phyloP scores from a whole-genome alignment of 2,888 invertebrate genomes.

The Ophion slaviceki region DNA sequence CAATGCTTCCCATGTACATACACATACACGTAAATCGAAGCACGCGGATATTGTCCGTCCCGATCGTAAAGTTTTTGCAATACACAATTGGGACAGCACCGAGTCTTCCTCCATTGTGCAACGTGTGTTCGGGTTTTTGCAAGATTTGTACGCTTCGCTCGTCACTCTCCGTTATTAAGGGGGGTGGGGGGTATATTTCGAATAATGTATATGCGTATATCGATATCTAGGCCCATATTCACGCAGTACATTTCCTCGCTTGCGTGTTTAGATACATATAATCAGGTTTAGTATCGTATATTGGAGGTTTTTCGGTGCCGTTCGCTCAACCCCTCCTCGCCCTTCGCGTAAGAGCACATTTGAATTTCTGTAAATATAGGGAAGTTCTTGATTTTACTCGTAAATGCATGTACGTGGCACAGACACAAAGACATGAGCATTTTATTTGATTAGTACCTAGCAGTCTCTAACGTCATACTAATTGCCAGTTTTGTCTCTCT shows the following conservation, averaged over 20 bases:
- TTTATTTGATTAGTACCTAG: not conserved
- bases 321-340: not conserved
- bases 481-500: no score
- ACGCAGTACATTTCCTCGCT: not conserved
- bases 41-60: not conserved
- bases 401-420: conserved; percentile 7
- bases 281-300: conserved; percentile 2
- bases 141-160: not conserved
- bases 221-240: conserved; percentile 3
- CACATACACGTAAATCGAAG: not conserved
- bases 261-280: not conserved
- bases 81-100: not conserved
- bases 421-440: no score
- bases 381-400: conserved; percentile 14
- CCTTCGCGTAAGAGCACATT: conserved; percentile 24
- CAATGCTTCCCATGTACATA: not conserved
- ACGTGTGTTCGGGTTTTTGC: conserved; percentile 15
- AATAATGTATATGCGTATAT: no score
- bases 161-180: not conserved
- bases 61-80: conserved; percentile 37
- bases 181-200: no score
- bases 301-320: not conserved
- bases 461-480: not conserved
- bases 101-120: not conserved
- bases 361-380: conserved; percentile 50